Evolutionary conservation across 2,888 invertebrate species (phyloP).

Genomic region (Belgica antarctica): DNA sequence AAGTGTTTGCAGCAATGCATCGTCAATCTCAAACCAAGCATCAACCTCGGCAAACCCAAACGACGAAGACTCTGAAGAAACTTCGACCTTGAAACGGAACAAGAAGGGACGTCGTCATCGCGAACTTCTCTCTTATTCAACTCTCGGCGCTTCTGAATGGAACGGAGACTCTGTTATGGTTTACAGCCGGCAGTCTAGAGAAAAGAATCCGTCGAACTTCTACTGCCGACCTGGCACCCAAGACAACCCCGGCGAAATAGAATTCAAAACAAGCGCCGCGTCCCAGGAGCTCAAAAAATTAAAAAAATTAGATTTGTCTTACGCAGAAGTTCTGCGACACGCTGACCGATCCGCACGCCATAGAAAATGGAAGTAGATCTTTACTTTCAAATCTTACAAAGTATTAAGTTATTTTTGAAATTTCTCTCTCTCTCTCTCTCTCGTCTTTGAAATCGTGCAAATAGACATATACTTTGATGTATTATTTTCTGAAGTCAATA

Average conservation of each 20-base stretch:
- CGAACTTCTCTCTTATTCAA: slow-evolving; percentile 21
- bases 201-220: slow-evolving; percentile 59
- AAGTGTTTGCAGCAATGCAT: slow-evolving; percentile 36
- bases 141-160: slow-evolving; percentile 56
- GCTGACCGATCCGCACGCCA: slow-evolving; percentile 48
- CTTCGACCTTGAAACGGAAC: slow-evolving; percentile 20
- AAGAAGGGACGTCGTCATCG: slow-evolving; percentile 20
- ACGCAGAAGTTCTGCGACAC: slow-evolving; percentile 78
- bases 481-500: too few species aligned
- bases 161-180: slow-evolving; percentile 71
- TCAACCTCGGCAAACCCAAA: not conserved
- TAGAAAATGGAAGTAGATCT: slow-evolving; percentile 15
- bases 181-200: slow-evolving; percentile 61
- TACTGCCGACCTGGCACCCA: slow-evolving; percentile 48
- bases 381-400: too few species aligned
- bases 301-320: slow-evolving; percentile 76
- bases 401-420: not conserved
- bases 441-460: too few species aligned
- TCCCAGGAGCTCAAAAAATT: slow-evolving; percentile 80
- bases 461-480: too few species aligned
- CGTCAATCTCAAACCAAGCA: slow-evolving; percentile 2
- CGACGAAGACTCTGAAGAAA: not conserved
- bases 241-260: slow-evolving; percentile 51
- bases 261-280: slow-evolving; percentile 68
- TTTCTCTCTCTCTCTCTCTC: not conserved